phyloP scores from a whole-genome alignment of 2,797 vertebrate genomes.

The Chrosomus eos region DNA sequence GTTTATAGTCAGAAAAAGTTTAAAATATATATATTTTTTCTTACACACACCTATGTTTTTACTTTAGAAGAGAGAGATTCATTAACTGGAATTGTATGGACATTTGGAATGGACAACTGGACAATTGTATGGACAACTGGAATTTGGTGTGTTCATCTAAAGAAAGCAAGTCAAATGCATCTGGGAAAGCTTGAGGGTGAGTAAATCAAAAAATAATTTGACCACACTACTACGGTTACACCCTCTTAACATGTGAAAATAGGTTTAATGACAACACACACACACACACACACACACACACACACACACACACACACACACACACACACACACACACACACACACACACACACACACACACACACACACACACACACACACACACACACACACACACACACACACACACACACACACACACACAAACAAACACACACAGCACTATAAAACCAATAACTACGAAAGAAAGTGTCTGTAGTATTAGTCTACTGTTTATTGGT shows the following conservation, averaged over 20 bases:
- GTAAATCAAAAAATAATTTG: no score
- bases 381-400: no score
- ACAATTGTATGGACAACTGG: no score
- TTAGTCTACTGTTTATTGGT: slow-evolving; percentile 53
- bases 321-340: neutral
- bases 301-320: neutral
- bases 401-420: no score
- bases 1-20: neutral
- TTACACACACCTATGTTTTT: neutral
- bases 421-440: neutral
- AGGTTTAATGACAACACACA: neutral
- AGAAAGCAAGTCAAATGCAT: neutral
- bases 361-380: no score
- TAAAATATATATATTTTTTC: neutral
- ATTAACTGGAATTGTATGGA: neutral
- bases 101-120: no score
- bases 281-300: neutral
- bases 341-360: neutral
- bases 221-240: neutral
- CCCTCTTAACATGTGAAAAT: neutral
- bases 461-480: slow-evolving; percentile 49
- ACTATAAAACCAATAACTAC: slow-evolving; percentile 39
- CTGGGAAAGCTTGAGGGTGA: neutral
- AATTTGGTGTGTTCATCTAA: neutral
- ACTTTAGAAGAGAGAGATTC: neutral